Percentiles rank a stretch among this genome's conserved stretches.
Evolutionary conservation across 2,113 vertebrate species (phyloP).

Genomic region (Vanacampus margaritifer): DNA sequence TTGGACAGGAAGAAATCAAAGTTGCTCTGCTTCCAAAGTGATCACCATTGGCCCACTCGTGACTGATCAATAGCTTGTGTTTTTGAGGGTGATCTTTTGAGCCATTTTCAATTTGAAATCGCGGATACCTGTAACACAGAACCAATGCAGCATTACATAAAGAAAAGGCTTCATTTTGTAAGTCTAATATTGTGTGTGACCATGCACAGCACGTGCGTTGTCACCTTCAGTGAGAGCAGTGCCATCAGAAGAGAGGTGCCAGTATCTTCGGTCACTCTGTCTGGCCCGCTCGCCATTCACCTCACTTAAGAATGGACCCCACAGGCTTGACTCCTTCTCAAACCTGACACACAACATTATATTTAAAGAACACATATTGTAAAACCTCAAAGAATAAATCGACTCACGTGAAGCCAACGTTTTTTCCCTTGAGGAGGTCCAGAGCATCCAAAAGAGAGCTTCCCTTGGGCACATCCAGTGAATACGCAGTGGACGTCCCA

Average conservation of each 20-base stretch:
- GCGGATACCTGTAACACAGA: constrained; percentile 71
- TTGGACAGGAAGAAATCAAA: neutral
- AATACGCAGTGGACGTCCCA: constrained; percentile 3
- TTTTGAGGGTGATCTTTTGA: constrained; percentile 79
- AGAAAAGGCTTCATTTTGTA: neutral
- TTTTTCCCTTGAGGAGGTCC: constrained; percentile 44
- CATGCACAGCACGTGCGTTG: constrained; percentile 19
- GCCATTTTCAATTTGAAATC: constrained; percentile 75
- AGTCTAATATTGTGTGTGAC: neutral
- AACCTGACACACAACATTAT: constrained; percentile 70
- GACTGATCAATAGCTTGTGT: constrained; percentile 55
- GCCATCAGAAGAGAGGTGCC: constrained; percentile 73
- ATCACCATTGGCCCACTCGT: neutral
- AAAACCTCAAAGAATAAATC: neutral
- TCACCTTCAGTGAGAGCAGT: constrained; percentile 77
- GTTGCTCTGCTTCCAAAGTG: neutral
- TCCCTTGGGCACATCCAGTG: constrained; percentile 35
- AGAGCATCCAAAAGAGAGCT: constrained; percentile 79
- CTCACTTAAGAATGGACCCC: constrained; percentile 79
- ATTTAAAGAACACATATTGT: neutral
- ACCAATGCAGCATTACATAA: neutral
- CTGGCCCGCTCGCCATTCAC: constrained; percentile 76
- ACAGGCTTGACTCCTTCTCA: constrained; percentile 72
- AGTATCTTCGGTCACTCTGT: constrained; percentile 75
- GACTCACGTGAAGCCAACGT: constrained; percentile 77